Base-by-base conservation (phyloP, 2,113 vertebrate genomes). In the Cinclus cinclus region DNA sequence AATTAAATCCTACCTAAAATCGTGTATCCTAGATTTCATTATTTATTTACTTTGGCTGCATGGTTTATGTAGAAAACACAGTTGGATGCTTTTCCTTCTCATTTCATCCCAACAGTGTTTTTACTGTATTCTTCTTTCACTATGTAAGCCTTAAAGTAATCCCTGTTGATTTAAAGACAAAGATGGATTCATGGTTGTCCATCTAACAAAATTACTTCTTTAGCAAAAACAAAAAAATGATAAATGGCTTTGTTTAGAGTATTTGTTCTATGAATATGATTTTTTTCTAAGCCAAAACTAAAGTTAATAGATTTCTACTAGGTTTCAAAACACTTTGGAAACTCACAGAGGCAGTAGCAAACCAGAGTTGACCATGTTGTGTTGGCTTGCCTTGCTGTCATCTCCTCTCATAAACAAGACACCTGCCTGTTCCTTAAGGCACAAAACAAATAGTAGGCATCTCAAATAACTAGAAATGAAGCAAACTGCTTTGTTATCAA, bases 41-140 rank as follows among this genome's bases (percentile, higher is more conserved):
- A 83, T 87, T 94, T 95, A 89, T 90, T 95, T 92, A 46, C 93
- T 94, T 90, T 67, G 7, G 15, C 68, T 65, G 21, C 44, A 89
- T 90, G 80, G 92, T 91, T 96, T 94, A 94, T 91, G 35, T 62
- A 87, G 58, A 79, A 83, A 94, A 53, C 79, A 47, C 23, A 69
- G 50, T 69, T 76, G 42, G 83, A 83, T 59, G 47, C 9, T 22
- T 94, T 94, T 95, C 74, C 62, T 91, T 82, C 83, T 82, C 1
- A 2, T 79, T 95, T 89, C 87, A 92, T 87, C 83, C 44, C 60
- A 55, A 31, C 30, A 65, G 35, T 52, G 47, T 28, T 90, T 89
- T 86, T 87, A 77, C 44, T 73, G 35, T 73, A 53, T 65, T 94
- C 59, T 62, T 93, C 53, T 80, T 91, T 71, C 35, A 39, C 23